Percentiles rank a stretch among this genome's conserved stretches.
These are phyloP conservation scores for Platyscapa corneri DNA, from an alignment of 1,140 invertebrate species.

Conservation along the genomic window DNA sequence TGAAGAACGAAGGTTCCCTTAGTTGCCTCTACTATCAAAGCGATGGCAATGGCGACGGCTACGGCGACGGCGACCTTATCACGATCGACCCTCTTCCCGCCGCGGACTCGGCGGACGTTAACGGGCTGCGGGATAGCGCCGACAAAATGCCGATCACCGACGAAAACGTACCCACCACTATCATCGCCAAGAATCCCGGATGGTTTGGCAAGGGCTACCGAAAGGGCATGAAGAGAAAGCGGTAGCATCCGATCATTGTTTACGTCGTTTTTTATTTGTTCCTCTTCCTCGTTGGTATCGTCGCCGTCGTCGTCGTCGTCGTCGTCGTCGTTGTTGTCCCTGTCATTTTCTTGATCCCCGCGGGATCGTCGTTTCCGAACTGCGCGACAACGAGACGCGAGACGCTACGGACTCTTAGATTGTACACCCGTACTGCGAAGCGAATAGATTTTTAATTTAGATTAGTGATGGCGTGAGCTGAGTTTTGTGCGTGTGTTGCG, in stretches of 20 bases:
- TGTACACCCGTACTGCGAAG: conserved; percentile 7
- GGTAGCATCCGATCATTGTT: conserved; percentile 68
- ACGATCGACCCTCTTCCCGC: conserved; percentile 39
- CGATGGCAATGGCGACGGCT: conserved; percentile 55
- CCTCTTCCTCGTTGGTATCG: not conserved
- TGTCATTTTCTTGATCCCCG: not conserved
- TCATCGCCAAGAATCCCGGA: conserved; percentile 75
- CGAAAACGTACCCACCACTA: conserved; percentile 61
- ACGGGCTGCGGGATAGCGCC: conserved; percentile 59
- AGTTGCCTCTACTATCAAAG: conserved; percentile 71
- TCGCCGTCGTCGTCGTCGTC: not conserved
- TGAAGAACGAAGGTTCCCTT: conserved; percentile 70
- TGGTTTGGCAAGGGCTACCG: conserved; percentile 80
- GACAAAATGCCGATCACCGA: conserved; percentile 55
- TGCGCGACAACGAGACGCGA: not conserved
- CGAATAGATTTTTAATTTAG: not conserved
- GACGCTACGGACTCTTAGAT: conserved; percentile 1
- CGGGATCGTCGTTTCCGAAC: not conserved
- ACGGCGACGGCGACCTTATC: conserved; percentile 45
- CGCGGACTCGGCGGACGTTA: conserved; percentile 30
- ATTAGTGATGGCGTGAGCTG: not conserved
- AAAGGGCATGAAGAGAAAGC: conserved; percentile 75
- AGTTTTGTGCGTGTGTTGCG: conserved; percentile 13
- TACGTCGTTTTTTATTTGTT: conserved; percentile 10
- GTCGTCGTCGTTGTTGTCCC: not conserved